Conservation (phyloP, 2,113 vertebrate genomes). For the Myiozetetes cayanensis region DNA sequence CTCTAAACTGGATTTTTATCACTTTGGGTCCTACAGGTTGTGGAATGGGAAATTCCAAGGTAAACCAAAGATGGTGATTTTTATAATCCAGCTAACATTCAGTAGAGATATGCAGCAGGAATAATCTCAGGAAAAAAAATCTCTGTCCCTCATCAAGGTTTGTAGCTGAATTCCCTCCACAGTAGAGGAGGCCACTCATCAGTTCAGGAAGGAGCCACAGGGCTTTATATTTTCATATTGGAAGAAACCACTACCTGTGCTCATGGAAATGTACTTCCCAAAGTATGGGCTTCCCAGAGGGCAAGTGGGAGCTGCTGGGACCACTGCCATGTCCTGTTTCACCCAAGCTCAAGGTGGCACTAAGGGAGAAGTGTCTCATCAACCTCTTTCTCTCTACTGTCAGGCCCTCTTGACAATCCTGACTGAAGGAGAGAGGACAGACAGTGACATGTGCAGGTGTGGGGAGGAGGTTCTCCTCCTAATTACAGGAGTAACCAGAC, state of each 20-base stretch:
- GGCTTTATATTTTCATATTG: neutral
- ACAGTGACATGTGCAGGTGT: fast-evolving
- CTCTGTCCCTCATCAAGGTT: neutral
- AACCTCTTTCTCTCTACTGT: neutral
- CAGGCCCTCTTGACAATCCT: neutral
- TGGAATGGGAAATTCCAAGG: neutral
- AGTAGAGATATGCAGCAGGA: neutral
- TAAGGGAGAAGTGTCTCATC: neutral
- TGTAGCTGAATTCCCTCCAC: neutral
- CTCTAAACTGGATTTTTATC: neutral
- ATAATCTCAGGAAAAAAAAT: neutral
- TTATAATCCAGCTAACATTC: neutral
- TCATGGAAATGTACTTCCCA: neutral
- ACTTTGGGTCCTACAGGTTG: neutral
- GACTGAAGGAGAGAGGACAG: neutral
- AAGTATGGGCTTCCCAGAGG: neutral
- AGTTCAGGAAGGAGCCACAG: neutral
- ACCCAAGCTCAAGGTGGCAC: neutral
- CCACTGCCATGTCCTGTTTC: neutral
- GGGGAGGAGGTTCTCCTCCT: neutral
- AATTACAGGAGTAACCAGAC: neutral
- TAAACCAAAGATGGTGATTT: neutral
- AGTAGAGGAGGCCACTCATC: neutral
- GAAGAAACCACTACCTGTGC: neutral
- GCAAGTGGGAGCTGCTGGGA: neutral